These are phyloP conservation scores for Pelosia muscerda DNA, from an alignment of 2,888 invertebrate species.

Conservation along the genomic window DNA sequence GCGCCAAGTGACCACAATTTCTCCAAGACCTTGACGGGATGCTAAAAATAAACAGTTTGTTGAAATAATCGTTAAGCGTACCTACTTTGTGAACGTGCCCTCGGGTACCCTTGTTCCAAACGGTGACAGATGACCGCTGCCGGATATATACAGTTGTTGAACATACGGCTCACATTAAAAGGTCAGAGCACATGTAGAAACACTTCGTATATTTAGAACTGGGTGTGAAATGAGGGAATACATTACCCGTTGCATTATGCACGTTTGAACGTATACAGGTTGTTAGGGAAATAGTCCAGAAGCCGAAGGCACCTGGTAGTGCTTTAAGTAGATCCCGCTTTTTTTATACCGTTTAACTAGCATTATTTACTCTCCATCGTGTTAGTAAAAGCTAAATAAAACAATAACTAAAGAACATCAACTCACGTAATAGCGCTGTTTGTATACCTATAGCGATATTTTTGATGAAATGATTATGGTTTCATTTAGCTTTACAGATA, in stretches of 20 bases:
- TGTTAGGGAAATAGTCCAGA: too few relatives aligned
- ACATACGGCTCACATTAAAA: conserved; percentile 62
- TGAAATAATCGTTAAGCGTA: conserved; percentile 33
- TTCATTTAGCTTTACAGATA: too few relatives aligned
- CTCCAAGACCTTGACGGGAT: conserved; percentile 37
- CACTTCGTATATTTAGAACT: conserved; percentile 62
- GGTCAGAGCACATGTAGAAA: conserved; percentile 63
- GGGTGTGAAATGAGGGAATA: conserved; percentile 47
- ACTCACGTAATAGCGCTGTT: too few relatives aligned
- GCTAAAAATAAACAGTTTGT: conserved; percentile 47
- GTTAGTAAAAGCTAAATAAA: too few relatives aligned
- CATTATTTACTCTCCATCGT: too few relatives aligned
- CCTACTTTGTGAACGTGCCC: conserved; percentile 28
- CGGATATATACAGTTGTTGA: conserved; percentile 64
- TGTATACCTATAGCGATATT: too few relatives aligned
- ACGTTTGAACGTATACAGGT: conserved; percentile 30
- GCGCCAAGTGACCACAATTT: conserved; percentile 34
- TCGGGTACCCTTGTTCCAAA: conserved; percentile 59
- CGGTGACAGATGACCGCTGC: conserved; percentile 65
- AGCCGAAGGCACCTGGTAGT: too few relatives aligned
- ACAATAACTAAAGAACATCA: too few relatives aligned
- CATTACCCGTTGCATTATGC: conserved; percentile 45
- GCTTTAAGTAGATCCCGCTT: too few relatives aligned
- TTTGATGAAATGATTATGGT: too few relatives aligned
- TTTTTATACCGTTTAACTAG: too few relatives aligned